Percentiles rank a stretch among this genome's conserved stretches.
These are phyloP conservation scores for Macrostomum lignano DNA, from an alignment of 1,140 invertebrate species.

Conservation along the genomic window DNA sequence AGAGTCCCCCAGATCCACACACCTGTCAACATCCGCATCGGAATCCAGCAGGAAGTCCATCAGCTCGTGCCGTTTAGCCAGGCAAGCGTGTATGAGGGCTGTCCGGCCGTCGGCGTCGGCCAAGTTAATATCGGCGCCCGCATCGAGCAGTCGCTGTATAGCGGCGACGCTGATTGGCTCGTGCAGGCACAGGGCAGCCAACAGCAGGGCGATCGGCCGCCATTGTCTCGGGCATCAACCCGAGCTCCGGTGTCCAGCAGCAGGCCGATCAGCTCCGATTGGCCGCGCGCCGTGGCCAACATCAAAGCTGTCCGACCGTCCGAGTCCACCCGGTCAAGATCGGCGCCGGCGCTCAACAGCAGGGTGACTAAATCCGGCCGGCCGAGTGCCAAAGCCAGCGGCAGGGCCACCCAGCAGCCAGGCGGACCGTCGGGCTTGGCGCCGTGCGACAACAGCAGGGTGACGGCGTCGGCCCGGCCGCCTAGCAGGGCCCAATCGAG, in stretches of 20 bases:
- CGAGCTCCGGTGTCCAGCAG: conserved; percentile 31
- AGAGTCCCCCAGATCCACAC: too few species aligned
- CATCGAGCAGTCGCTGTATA: too few species aligned
- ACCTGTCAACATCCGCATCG: too few species aligned
- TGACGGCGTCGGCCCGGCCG: too few species aligned
- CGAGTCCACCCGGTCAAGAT: conserved; percentile 52
- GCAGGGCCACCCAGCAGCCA: too few species aligned
- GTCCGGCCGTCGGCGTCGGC: conserved; percentile 71
- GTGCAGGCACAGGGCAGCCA: conserved; percentile 36
- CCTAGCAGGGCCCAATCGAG: too few species aligned
- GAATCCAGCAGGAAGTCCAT: too few species aligned
- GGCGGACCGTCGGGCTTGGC: too few species aligned
- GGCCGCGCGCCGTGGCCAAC: conserved; percentile 33
- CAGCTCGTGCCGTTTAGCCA: too few species aligned
- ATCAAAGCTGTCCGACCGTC: conserved; percentile 43
- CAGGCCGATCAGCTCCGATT: conserved; percentile 29
- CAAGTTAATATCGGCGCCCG: conserved; percentile 45
- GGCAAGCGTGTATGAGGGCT: too few species aligned
- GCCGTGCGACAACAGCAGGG: too few species aligned
- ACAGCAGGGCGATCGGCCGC: conserved; percentile 67
- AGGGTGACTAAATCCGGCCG: conserved; percentile 12
- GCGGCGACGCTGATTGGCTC: too few species aligned
- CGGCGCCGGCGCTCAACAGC: conserved; percentile 16
- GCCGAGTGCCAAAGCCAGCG: conserved; percentile 37
- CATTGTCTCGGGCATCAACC: conserved; percentile 59